Evolutionary conservation across 2,797 vertebrate genomes (phyloP), one percentile per base, ranked within the genome.

Genomic region (Huso huso): DNA sequence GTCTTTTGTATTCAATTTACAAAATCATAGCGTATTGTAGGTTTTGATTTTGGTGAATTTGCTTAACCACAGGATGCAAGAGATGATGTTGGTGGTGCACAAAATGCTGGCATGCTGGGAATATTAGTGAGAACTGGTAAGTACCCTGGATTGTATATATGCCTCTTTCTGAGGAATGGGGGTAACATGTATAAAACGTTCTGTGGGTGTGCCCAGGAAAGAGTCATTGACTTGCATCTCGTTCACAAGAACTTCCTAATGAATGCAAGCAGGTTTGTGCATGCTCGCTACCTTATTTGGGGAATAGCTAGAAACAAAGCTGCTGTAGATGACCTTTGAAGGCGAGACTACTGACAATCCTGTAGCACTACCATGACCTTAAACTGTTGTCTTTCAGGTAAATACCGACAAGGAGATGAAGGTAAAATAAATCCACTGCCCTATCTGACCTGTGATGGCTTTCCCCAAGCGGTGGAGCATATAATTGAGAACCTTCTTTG

Each of bases 21-120:
- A 18, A 51, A 37, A 37, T 53, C 82, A 83, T 64, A 80, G 84
- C 76, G 49, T 6, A 58, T 37, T 53, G 53, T 52, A 66, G 23
- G 51, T 11, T 1, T 8, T 62, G 9, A 8, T 57, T 12, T 5
- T 66, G 11, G 49, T 64, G 55, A 74, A 57, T 66, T 11, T 68
- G 10, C 61, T 60, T 68, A 7, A 5, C 12, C 49, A 48, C 77
- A 99, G 96, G 96, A 99, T 66, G 93, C 88, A 76, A 87, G 95
- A 78, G 96, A 95, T 69, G 96, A 98, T 51, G 89, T 97, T n/a
- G 94, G 90, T 0, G 96, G 96, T 0, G 94, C 95, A 70, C 96
- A 99, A 84, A 83, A 84, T 0, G 79, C 83, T 0, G 96, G 95
- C 62, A 95, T 99, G 92, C 77, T 89, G 74, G 96, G 96, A 69